These are phyloP conservation scores for Anisognathus igniventris DNA, from an alignment of 2,797 vertebrate species.

Conservation along the genomic window DNA sequence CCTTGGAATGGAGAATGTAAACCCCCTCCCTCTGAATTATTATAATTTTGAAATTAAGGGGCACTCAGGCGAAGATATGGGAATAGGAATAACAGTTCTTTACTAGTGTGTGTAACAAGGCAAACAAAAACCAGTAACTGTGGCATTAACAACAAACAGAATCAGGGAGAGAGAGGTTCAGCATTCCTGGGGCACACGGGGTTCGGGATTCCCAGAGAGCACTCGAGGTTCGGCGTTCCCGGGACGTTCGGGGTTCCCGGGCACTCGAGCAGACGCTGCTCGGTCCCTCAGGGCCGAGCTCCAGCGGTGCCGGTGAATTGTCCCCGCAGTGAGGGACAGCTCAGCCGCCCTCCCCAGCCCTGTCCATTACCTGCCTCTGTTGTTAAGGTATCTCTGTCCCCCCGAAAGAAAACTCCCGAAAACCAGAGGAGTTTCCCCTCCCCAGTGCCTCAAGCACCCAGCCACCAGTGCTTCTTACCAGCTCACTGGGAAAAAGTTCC, in stretches of 20 bases:
- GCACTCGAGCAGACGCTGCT: background rate
- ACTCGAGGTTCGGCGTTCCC: too few species aligned
- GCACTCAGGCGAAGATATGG: background rate
- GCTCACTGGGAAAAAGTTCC: background rate
- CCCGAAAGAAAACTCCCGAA: background rate
- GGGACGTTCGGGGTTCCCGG: too few species aligned
- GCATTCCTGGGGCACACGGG: too few species aligned
- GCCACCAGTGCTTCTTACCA: background rate
- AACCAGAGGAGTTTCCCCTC: background rate
- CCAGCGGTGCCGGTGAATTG: background rate
- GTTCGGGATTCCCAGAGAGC: too few species aligned
- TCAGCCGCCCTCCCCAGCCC: background rate
- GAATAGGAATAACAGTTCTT: background rate
- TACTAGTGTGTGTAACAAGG: background rate
- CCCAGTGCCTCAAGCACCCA: background rate
- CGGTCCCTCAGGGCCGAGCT: background rate
- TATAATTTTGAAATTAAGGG: background rate
- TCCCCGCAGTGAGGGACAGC: background rate
- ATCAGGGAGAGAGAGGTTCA: too few species aligned
- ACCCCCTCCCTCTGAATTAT: background rate
- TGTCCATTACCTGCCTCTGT: background rate
- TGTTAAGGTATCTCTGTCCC: background rate
- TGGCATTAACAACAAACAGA: background rate
- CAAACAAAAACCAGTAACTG: background rate
- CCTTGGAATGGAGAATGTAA: background rate